phyloP scores from a whole-genome alignment of 1,140 invertebrate genomes.

The Paraescarpia echinospica region DNA sequence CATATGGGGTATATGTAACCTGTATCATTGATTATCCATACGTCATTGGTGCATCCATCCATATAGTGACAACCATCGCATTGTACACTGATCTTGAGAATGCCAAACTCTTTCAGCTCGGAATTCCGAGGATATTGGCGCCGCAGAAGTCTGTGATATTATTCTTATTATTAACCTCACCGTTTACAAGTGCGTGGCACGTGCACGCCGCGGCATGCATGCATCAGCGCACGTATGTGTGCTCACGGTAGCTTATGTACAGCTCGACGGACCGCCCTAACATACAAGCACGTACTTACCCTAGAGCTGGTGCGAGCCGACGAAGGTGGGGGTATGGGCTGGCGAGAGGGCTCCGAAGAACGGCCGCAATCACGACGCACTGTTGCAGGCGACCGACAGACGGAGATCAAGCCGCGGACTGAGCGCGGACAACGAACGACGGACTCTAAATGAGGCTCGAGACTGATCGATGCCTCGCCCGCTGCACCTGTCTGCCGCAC shows the following conservation, averaged over 20 bases:
- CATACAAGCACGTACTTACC: background rate
- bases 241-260: background rate
- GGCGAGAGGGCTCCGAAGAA: too few relatives aligned
- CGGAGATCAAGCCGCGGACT: background rate
- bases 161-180: too few relatives aligned
- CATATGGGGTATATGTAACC: too few relatives aligned
- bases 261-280: background rate
- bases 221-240: background rate
- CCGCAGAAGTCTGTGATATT: too few relatives aligned
- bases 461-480: background rate
- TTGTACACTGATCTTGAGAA: too few relatives aligned
- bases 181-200: background rate
- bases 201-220: background rate
- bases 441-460: background rate
- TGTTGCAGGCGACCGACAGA: background rate
- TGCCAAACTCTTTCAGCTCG: too few relatives aligned
- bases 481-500: background rate
- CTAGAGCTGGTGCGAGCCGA: too few relatives aligned
- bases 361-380: background rate
- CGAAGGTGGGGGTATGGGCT: too few relatives aligned
- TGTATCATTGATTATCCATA: too few relatives aligned
- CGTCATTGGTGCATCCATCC: too few relatives aligned
- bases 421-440: background rate
- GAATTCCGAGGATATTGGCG: too few relatives aligned
- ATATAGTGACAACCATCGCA: too few relatives aligned